Base-by-base conservation (phyloP, 2,113 vertebrate species). In the Embiotoca jacksoni region DNA sequence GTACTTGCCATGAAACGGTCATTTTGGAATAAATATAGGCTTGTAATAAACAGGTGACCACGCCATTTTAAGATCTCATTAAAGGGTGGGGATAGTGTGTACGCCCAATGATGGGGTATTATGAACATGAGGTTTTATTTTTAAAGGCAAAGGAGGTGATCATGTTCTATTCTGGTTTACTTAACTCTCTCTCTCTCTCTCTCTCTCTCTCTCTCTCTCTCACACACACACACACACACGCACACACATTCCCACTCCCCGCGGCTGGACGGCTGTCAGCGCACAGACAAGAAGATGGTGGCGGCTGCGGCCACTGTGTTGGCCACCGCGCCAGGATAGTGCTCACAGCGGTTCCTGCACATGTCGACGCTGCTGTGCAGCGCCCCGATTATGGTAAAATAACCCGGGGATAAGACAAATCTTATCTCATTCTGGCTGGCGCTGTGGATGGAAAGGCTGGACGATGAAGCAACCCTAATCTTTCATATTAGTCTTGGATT, bases 251-350 rank as follows among this genome's bases (percentile, higher is more conserved):
- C 41, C 49, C 55, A 62, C 72, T 71, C 73, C 69, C 70, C n/a
- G 63, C 39, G 39, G 80, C 63, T 75, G 81, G 87, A 78, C 69
- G 70, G 68, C 36, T 80, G 82, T 65, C 58, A 56, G 70, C 61
- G 30, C 79, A 13, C 76, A 83, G 90, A 23, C 23, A 23, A 23
- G 23, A 92, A 93, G 88, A 94, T 92, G 92, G 86, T 88, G 90
- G 91, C 81, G 65, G 44, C 72, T 44, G 59, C 69, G 61, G 84
- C 44, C 72, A 13, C 74, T 15, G 75, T 53, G 62, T 55, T 77
- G 57, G 71, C 33, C 79, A 16, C 83, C 32, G 61, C 50, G 67
- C 67, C 86, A 30, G 89, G 66, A 78, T 58, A 81, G 81, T 44
- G 76, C 83, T 35, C 80, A 69, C 23, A 54, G 7, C 41, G 4